Percentiles rank a stretch among this genome's conserved stretches.
phyloP scores from a whole-genome alignment of 2,113 vertebrate species.

The Oostethus manadensis region DNA sequence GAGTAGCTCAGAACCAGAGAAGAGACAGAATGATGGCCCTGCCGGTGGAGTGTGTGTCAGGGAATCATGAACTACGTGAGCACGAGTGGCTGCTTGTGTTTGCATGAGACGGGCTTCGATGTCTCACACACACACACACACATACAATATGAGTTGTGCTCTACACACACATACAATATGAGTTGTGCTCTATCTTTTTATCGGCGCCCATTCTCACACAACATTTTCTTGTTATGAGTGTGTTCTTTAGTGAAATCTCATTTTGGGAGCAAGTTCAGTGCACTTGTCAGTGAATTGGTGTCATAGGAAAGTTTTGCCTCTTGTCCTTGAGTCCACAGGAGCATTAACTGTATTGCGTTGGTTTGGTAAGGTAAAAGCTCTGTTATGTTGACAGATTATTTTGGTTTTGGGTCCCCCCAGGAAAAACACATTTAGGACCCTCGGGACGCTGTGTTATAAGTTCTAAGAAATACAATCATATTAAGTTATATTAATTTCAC shows the following conservation, averaged over 20 bases:
- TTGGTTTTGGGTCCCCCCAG: too few species aligned
- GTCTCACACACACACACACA: conserved; percentile 26
- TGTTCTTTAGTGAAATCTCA: conserved; percentile 13
- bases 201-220: conserved; percentile 5
- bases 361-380: too few species aligned
- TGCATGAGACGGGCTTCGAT: conserved; percentile 16
- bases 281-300: conserved; percentile 14
- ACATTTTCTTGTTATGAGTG: conserved; percentile 8
- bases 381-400: too few species aligned
- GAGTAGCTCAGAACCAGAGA: conserved; percentile 35
- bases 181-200: conserved; percentile 18
- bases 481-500: too few species aligned
- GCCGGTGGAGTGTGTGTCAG: conserved; percentile 25
- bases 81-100: conserved; percentile 6
- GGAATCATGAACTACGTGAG: conserved; percentile 29
- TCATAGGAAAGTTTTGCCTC: conserved; percentile 10
- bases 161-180: conserved; percentile 10
- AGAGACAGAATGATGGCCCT: conserved; percentile 52
- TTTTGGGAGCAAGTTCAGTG: conserved; percentile 4
- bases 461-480: too few species aligned
- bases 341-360: not conserved
- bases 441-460: too few species aligned
- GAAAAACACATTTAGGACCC: too few species aligned
- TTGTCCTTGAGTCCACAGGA: not conserved
- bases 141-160: conserved; percentile 7